Base-by-base conservation (phyloP, 2,888 invertebrate genomes). In the Xylota sylvarum region DNA sequence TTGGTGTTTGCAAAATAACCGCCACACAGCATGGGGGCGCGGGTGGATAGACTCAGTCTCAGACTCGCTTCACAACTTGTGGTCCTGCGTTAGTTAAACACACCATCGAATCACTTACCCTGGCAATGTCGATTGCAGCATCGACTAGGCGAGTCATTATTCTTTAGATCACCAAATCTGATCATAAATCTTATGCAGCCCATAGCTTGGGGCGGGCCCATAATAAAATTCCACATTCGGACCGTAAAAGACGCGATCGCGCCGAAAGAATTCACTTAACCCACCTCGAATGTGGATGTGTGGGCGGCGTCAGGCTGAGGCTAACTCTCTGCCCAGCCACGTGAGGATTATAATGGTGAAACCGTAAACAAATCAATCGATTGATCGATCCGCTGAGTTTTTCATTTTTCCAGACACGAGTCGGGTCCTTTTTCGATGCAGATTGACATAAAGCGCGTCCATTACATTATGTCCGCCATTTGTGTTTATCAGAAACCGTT, bases 341-440 rank as follows among this genome's bases (percentile, higher is more conserved):
- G 27, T 46, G 72, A 48, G 62, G 62, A 62, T 55, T 46, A 64
- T 62, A 82, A 62, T 82, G 48, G 69, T 76, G 80, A 80, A 80
- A 76, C 65, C 81, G 74, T 84, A 80, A 80, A 84, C 80, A 84
- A 84, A 84, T 85, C 81, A 67, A 73, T 73, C 65, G 56, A 81
- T 81, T 85, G 76, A 81, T 85, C 70, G 76, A 52, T 79, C 17
- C 40, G 50, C 27, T 74, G 58, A 35, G 52, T 72, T 76, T 81
- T 85, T 81, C 56, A 81, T 77, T 81, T 81, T 77, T 65, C 37
- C 50, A 58, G 64, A 40, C 65, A 48, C 32, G n/a, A 76, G 50
- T 52, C 50, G 69, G 43, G 69, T 69, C 69, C 70, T 40, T 76
- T 74, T 55, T 7, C 6, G 9, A 7, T 37, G 17, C 40, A 60